A percentile compares a stretch with the other conserved stretches of the same genome.
Evolutionary conservation across 2,113 vertebrate species (phyloP).

Genomic region (Tychaedon coryphoeus): DNA sequence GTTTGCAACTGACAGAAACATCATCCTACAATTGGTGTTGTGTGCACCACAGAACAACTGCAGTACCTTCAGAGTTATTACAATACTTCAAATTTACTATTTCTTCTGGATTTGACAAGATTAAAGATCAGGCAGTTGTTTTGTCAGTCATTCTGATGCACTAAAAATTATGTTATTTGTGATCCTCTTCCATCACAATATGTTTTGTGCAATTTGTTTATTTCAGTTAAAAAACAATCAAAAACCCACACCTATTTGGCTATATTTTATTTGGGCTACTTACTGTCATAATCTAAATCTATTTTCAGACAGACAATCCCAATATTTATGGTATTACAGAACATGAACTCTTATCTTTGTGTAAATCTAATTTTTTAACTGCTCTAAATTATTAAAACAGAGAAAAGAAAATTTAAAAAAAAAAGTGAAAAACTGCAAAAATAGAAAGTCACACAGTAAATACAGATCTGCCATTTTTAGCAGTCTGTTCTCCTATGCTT

Average conservation of each 20-base stretch:
- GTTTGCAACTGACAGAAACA: background rate
- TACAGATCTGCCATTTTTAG: slow-evolving; percentile 5
- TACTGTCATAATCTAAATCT: background rate
- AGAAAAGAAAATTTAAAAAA: background rate
- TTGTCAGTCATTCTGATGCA: slow-evolving; percentile 1
- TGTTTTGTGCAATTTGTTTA: background rate
- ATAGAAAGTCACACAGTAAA: background rate
- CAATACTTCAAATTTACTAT: background rate
- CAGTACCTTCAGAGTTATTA: background rate
- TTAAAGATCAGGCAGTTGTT: slow-evolving; percentile 51
- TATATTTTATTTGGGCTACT: background rate
- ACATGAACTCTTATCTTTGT: background rate
- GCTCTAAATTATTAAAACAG: background rate
- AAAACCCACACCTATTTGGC: background rate
- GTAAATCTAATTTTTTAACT: background rate
- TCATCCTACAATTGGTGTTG: background rate
- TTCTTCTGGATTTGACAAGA: background rate
- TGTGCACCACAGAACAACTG: slow-evolving; percentile 27
- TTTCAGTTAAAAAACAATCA: background rate
- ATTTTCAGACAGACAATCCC: background rate
- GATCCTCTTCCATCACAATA: background rate
- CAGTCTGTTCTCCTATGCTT: slow-evolving; percentile 27
- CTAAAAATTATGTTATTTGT: background rate
- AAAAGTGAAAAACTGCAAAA: background rate
- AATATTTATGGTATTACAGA: background rate